Conservation (phyloP, 2,797 vertebrate genomes). For the Bradypus variegatus region DNA sequence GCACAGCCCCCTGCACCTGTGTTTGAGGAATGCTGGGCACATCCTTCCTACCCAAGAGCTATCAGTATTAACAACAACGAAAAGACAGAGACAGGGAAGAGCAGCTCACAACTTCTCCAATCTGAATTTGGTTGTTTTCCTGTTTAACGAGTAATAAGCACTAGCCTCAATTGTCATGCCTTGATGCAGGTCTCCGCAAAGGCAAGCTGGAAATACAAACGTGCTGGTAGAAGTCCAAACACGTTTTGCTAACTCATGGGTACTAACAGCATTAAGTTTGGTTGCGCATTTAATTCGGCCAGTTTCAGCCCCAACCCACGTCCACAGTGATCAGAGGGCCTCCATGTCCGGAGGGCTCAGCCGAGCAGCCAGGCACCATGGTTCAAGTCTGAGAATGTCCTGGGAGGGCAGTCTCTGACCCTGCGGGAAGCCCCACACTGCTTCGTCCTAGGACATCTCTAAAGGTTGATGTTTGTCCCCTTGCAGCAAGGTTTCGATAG, state of each 20-base stretch:
- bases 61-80: background rate
- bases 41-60: background rate
- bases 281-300: background rate
- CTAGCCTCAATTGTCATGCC: background rate
- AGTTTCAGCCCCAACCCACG: background rate
- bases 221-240: background rate
- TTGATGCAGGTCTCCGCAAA: background rate
- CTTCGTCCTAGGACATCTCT: rapidly evolving
- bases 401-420: background rate
- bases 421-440: rapidly evolving
- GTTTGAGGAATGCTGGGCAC: background rate
- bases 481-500: conserved; percentile 79
- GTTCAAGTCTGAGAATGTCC: background rate
- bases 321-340: background rate
- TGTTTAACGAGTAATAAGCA: background rate
- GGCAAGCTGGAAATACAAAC: background rate
- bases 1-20: background rate
- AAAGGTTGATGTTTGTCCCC: background rate
- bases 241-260: rapidly evolving
- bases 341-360: background rate
- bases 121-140: background rate
- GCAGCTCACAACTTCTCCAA: too few species aligned
- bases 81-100: background rate
- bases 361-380: background rate
- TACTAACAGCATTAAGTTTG: rapidly evolving